Evolutionary conservation across 2,797 vertebrate species (phyloP).

Genomic region (Acridotheres tristis): DNA sequence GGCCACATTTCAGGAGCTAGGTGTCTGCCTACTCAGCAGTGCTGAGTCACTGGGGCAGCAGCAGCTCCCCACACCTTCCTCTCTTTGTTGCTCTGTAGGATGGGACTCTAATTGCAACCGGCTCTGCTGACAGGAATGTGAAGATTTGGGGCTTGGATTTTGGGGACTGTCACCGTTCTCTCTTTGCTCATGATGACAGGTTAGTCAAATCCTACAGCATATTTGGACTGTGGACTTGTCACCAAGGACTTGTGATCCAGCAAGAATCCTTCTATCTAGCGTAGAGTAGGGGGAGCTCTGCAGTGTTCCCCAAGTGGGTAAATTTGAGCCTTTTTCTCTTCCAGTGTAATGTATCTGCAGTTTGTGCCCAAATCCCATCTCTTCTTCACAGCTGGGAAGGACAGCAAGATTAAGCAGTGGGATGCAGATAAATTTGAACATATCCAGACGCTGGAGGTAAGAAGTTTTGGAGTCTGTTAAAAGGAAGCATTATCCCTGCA

Average conservation of each 20-base stretch:
- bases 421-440: constrained; percentile 96
- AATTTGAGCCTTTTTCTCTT: constrained; percentile 18
- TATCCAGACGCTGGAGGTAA: constrained; percentile 95
- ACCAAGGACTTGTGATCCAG: neutral
- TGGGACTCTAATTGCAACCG: constrained; percentile 88
- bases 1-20: neutral
- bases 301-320: neutral
- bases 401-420: constrained; percentile 96
- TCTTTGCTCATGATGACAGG: constrained; percentile 99
- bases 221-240: neutral
- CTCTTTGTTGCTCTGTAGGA: constrained; percentile 77
- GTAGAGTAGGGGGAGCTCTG: neutral
- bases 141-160: constrained; percentile 99
- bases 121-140: constrained; percentile 95
- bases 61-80: neutral
- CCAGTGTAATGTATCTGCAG: constrained; percentile 94
- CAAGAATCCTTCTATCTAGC: neutral
- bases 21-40: neutral
- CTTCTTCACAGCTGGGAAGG: constrained; percentile 97
- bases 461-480: neutral
- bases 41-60: neutral
- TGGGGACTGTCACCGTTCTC: constrained; percentile 95
- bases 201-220: constrained; percentile 47
- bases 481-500: neutral
- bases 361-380: constrained; percentile 96